Base-by-base conservation (phyloP, 2,113 vertebrate genomes). In the Lipophrys pholis region DNA sequence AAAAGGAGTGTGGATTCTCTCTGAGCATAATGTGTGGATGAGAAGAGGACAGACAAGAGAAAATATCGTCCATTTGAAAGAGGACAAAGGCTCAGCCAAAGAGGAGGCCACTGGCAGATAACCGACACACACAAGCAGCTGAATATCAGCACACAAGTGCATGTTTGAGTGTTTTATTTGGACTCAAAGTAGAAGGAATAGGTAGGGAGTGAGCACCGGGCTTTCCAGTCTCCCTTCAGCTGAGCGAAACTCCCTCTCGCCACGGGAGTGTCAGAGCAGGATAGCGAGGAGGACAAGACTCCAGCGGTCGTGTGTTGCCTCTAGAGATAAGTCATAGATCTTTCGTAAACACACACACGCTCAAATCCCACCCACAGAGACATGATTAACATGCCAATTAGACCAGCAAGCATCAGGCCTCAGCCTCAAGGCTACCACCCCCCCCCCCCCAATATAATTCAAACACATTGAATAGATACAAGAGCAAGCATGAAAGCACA, bases 321-420 rank as follows among this genome's bases (percentile, higher is more conserved):
- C 84, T 70, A 39, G 78, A 87, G 87, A 91, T 86, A 85, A 89
- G 59, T 68, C 73, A 54, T 48, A 42, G 57, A 71, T 84, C 52
- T 67, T 70, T 56, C 62, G 71, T 76, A 79, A 81, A 84, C 51
- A 65, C 14, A 8, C 66, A 52, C 12, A 36, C 57, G 58, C 16
- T 50, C 71, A 79, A n/a, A 88, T 90, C 72, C 85, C 78, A 75
- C 83, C 76, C 81, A 88, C 79, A 65, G 72, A 77, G 73, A 64
- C 54, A 59, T 85, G 84, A 89, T 89, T 84, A 90, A 86, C 81
- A 81, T 70, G 71, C 89, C 85, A 91, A 92, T 92, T 92, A 91
- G 82, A 76, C 41, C 51, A 71, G 82, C 72, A 87, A 82, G 67
- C 74, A 73, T 56, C 69, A 65, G 70, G 51, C 80, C 68, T 80